Evolutionary conservation across 2,888 invertebrate species (phyloP), one percentile per base, ranked within the genome.

Genomic region (Apotomis betuletana): DNA sequence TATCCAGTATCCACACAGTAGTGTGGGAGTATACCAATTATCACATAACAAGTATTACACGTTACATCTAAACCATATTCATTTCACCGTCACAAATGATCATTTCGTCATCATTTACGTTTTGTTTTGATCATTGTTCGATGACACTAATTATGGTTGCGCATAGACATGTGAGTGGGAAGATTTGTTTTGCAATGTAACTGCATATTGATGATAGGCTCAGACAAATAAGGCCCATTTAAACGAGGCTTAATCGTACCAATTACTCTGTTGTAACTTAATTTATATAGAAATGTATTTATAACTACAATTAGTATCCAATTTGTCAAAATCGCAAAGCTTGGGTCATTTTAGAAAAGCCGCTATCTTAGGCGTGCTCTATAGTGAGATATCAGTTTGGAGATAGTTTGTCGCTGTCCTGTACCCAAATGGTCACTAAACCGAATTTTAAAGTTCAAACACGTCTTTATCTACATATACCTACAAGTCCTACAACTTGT

Each of bases 131-230:
- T 54, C 58, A 58, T 67, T 61, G 67, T 67, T 62, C 71, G 67
- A 57, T 52, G 72, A 72, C 72, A 72, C 72, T 72, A 72, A 72
- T 72, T 72, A 72, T 57, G 62, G 41, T 68, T 72, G 67, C 67
- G 62, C 57, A 52, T 60, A 38, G 51, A 46, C 57, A 52, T 60
- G 13, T 51, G 54, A 54, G 58, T 68, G 62, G 72, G 67, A 70
- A 15, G 55, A 71, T 72, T 57, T 4, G 57, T 71, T 69, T 67
- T 58, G 72, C 67, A 72, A 72, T 58, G 44, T 70, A 62, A 71
- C 60, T 71, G 71, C 51, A 68, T 61, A 67, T 63, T 72, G 63
- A 72, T 72, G 63, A 54, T 59, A 52, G 61, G 67, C 46, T 51
- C 51, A 67, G 62, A 63, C 63, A 68, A 68, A 72, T 58, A 62